Evolutionary conservation across 2,113 vertebrate genomes (phyloP).

Genomic region (Agapornis roseicollis): DNA sequence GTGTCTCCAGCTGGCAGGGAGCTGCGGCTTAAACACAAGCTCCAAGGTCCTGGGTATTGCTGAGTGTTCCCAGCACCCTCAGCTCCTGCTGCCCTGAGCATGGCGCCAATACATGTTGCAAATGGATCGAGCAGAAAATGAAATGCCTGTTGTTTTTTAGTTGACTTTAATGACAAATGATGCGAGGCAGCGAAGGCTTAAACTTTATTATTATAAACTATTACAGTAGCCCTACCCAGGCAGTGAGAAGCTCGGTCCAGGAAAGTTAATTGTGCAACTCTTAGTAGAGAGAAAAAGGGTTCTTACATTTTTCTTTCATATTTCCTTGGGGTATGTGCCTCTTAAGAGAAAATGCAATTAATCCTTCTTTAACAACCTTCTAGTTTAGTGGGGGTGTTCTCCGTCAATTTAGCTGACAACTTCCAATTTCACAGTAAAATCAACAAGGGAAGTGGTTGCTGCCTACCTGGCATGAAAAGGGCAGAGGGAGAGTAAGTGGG

Average conservation of each 20-base stretch:
- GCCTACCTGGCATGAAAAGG: neutral
- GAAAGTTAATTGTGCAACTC: neutral
- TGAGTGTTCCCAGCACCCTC: neutral
- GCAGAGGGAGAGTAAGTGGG: neutral
- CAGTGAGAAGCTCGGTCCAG: neutral
- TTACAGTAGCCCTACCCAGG: neutral
- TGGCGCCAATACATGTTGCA: neutral
- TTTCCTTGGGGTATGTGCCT: neutral
- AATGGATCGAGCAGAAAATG: neutral
- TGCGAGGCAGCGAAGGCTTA: neutral
- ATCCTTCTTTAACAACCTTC: neutral
- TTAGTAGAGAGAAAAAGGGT: neutral
- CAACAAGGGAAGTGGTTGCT: neutral
- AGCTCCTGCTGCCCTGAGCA: neutral
- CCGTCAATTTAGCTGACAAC: neutral
- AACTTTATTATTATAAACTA: neutral
- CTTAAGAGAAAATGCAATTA: neutral
- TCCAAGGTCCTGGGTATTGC: neutral
- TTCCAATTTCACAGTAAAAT: neutral
- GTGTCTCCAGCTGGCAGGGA: constrained; percentile 68
- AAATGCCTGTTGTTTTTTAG: neutral
- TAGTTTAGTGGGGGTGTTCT: neutral
- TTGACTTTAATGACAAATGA: neutral
- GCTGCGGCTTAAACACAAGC: constrained; percentile 12
- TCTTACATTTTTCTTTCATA: neutral